Evolutionary conservation across 2,113 vertebrate species (phyloP).

Genomic region (Pollimyrus isidori): DNA sequence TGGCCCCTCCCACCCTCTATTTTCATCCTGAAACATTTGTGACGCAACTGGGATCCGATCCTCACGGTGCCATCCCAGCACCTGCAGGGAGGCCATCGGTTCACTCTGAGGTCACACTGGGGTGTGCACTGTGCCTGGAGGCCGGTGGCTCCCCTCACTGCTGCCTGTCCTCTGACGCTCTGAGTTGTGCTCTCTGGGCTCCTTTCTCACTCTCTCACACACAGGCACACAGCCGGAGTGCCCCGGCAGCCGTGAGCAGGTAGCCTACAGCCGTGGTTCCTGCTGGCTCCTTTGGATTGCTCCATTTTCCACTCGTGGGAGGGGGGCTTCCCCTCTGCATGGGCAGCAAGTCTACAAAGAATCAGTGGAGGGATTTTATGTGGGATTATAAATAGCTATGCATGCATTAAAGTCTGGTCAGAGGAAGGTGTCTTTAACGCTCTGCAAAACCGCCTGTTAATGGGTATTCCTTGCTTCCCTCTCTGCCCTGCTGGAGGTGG

Average conservation of each 20-base stretch:
- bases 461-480: background rate
- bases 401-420: background rate
- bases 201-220: background rate
- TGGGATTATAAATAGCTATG: background rate
- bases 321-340: background rate
- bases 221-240: background rate
- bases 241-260: background rate
- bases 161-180: background rate
- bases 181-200: background rate
- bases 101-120: background rate
- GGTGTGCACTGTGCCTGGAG: background rate
- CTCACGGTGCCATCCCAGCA: background rate
- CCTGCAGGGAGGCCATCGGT: background rate
- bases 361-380: constrained; percentile 4
- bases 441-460: background rate
- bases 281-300: background rate
- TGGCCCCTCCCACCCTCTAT: background rate
- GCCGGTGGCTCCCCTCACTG: background rate
- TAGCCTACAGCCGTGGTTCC: background rate
- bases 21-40: background rate
- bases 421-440: background rate
- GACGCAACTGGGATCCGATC: background rate
- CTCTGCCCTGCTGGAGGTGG: background rate
- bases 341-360: background rate
- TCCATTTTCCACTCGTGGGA: background rate